These are phyloP conservation scores for Ennomos fuscantarius DNA, from an alignment of 2,888 invertebrate species.

Conservation along the genomic window DNA sequence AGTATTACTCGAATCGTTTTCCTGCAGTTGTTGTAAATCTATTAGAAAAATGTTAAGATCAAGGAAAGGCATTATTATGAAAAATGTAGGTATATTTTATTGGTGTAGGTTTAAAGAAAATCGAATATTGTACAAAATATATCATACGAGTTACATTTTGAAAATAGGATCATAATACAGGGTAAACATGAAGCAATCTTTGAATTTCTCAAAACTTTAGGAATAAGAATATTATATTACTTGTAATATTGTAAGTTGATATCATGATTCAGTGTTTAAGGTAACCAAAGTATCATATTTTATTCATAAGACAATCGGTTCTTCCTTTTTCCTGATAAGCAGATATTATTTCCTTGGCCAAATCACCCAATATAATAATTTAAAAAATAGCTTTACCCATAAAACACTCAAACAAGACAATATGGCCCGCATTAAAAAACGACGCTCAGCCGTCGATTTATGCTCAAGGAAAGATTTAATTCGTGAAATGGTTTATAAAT, in stretches of 20 bases:
- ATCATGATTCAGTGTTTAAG: slow-evolving; percentile 18
- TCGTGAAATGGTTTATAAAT: too few species aligned
- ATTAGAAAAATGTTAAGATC: slow-evolving; percentile 1
- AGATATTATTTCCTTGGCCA: too few species aligned
- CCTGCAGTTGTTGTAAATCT: background rate
- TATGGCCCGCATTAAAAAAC: too few species aligned
- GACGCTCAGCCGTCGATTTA: too few species aligned
- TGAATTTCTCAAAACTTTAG: slow-evolving; percentile 31
- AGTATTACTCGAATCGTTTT: too few species aligned
- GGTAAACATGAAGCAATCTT: slow-evolving; percentile 38
- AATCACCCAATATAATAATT: too few species aligned
- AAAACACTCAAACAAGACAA: too few species aligned
- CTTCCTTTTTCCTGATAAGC: too few species aligned
- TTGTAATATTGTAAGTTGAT: slow-evolving; percentile 9
- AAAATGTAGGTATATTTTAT: background rate
- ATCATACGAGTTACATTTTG: slow-evolving; percentile 8
- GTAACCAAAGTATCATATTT: slow-evolving; percentile 29
- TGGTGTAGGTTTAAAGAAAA: background rate
- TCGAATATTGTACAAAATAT: slow-evolving; percentile 12
- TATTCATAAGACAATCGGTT: slow-evolving; percentile 3
- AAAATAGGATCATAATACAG: slow-evolving; percentile 39
- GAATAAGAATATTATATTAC: slow-evolving; percentile 15
- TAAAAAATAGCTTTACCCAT: too few species aligned
- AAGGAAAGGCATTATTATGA: background rate
- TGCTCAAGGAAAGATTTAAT: too few species aligned